Conservation (phyloP, 2,888 invertebrate genomes). For the Drosophila prostipennis region DNA sequence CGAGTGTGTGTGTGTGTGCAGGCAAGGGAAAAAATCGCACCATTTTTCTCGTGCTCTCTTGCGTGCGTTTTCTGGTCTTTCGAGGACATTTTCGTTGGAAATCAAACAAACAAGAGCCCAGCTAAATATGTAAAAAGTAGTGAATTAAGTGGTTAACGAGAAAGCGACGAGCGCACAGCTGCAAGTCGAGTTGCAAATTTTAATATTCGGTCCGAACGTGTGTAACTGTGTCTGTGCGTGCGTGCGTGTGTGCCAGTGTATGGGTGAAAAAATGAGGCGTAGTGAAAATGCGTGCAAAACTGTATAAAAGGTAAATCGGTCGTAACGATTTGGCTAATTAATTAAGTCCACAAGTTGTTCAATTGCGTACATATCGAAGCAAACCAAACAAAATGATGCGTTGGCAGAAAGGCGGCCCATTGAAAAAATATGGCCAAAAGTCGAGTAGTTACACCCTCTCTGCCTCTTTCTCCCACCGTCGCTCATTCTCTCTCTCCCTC, state of each 20-base stretch:
- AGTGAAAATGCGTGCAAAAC: slow-evolving; percentile 72
- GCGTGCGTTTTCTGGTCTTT: slow-evolving; percentile 53
- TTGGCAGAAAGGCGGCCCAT: slow-evolving; percentile 53
- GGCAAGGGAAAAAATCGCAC: slow-evolving; percentile 75
- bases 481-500: not conserved
- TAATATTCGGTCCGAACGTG: slow-evolving; percentile 53
- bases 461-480: slow-evolving; percentile 12
- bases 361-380: slow-evolving; percentile 8
- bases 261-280: slow-evolving; percentile 75
- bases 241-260: slow-evolving; percentile 49
- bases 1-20: slow-evolving; percentile 70
- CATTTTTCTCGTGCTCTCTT: slow-evolving; percentile 76
- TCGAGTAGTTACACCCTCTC: slow-evolving; percentile 51
- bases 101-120: slow-evolving; percentile 20
- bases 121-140: slow-evolving; percentile 38
- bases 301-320: slow-evolving; percentile 65
- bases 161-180: slow-evolving; percentile 23
- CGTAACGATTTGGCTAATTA: slow-evolving; percentile 16
- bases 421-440: slow-evolving; percentile 60
- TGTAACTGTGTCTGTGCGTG: slow-evolving; percentile 57
- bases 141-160: slow-evolving; percentile 29
- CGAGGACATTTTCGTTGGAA: slow-evolving; percentile 32
- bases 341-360: slow-evolving; percentile 14
- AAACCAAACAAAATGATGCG: slow-evolving; percentile 42
- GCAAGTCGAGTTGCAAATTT: slow-evolving; percentile 54